Base-by-base conservation (phyloP, 2,113 vertebrate species). In the Corapipo altera region DNA sequence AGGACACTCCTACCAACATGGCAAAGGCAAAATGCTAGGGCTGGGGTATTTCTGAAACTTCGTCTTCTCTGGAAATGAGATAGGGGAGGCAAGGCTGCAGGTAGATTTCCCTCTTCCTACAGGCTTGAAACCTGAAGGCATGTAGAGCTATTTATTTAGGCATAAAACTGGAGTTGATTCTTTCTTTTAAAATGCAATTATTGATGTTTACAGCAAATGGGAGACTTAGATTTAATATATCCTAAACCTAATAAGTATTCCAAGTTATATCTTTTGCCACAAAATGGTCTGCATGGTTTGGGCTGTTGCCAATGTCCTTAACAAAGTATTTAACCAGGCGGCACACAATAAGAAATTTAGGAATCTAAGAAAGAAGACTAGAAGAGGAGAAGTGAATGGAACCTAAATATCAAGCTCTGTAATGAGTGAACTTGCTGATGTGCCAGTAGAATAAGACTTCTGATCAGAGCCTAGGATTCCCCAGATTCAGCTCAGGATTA, bases 101-200 rank as follows among this genome's bases (percentile, higher is more conserved):
- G 85, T 23, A 70, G 75, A 89, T 76, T 91, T 88, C 37, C 69
- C 6, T 62, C 54, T 88, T 92, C 71, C 82, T 88, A 83, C 9
- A 27, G 73, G 88, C 78, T 92, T 85, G 82, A 80, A 90, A 88
- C 26, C 16, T 79, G 88, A 69, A 93, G 58, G 41, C 58, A 41
- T 2, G 1, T 30, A 76, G 22, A 90, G 5, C 22, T 85, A 76
- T 75, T 87, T 30, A 69, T 88, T 93, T 86, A 96, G 41, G 52
- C 52, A 85, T 65, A 1, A 41, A 85, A 72, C 52, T 78, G 37
- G 35, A 79, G 65, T 55, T 49, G 41, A 35, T 76, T 91, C 48
- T 95, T 93, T 81, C 39, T 90, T 91, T 85, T 70, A 85, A 88
- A 96, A 94, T 83, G 13, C 7, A 41, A 32, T 70, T 92, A 88